Conservation (phyloP, 2,113 vertebrate species). For the Nothoprocta perdicaria region DNA sequence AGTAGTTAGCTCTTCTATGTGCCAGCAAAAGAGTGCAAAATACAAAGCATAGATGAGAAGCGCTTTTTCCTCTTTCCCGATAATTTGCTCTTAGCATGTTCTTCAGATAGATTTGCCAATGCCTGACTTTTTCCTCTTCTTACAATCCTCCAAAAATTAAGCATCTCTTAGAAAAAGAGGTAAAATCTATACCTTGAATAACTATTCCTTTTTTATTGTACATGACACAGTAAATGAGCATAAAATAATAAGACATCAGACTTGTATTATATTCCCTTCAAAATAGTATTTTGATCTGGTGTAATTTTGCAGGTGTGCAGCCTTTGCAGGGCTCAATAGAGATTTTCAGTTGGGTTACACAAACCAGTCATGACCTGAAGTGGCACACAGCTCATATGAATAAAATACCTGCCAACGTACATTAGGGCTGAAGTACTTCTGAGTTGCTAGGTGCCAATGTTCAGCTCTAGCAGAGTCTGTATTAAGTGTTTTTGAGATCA, state of each 20-base stretch:
- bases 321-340: neutral
- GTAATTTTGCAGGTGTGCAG: neutral
- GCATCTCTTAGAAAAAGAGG: neutral
- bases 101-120: neutral
- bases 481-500: constrained; percentile 2
- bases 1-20: neutral
- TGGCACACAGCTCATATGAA: neutral
- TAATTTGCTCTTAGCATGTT: neutral
- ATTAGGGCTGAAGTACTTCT: neutral
- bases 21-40: neutral
- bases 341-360: neutral
- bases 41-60: neutral
- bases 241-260: neutral
- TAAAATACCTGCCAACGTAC: constrained; percentile 9
- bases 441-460: constrained; percentile 38
- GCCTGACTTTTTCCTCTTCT: neutral
- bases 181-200: neutral
- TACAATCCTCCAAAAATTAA: neutral
- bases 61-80: neutral
- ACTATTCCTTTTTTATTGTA: neutral
- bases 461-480: neutral
- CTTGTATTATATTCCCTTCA: neutral
- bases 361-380: constrained; percentile 22
- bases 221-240: neutral
- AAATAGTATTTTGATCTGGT: neutral